Conservation (phyloP, 2,113 vertebrate species). For the Malaclemys terrapin region DNA sequence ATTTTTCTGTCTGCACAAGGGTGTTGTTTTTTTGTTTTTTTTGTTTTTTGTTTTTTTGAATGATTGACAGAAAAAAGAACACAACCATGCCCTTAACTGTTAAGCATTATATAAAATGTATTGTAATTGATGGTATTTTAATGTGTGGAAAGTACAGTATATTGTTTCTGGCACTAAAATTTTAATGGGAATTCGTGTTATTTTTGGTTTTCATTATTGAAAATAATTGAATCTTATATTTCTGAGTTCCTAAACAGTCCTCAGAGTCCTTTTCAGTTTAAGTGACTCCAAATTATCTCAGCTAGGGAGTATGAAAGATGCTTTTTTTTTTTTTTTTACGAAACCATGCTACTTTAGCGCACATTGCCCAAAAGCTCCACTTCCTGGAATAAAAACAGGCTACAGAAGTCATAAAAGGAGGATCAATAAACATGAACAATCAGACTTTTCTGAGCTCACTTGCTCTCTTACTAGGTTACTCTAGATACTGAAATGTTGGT, state of each 20-base stretch:
- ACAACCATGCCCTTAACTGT: background rate
- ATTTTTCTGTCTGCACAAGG: background rate
- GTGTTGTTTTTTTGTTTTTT: background rate
- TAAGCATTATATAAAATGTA: background rate
- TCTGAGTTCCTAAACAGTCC: background rate
- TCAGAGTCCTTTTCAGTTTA: background rate
- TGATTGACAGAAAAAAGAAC: background rate
- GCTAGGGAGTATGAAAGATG: background rate
- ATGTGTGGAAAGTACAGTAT: background rate
- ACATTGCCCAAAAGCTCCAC: background rate
- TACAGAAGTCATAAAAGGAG: background rate
- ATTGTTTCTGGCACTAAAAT: background rate
- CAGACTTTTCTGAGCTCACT: background rate
- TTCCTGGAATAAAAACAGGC: slow-evolving; percentile 3
- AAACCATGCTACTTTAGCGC: background rate
- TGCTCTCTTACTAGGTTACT: rapidly evolving
- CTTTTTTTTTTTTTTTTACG: background rate
- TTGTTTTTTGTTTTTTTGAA: background rate
- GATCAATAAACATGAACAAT: background rate
- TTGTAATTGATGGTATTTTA: background rate
- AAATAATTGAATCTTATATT: background rate
- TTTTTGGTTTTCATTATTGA: background rate
- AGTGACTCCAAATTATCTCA: background rate
- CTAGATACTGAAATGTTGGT: background rate
- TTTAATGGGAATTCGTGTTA: background rate